A percentile compares a stretch with the other conserved stretches of the same genome.
phyloP scores from a whole-genome alignment of 2,797 vertebrate species.

The Intellagama lesueurii region DNA sequence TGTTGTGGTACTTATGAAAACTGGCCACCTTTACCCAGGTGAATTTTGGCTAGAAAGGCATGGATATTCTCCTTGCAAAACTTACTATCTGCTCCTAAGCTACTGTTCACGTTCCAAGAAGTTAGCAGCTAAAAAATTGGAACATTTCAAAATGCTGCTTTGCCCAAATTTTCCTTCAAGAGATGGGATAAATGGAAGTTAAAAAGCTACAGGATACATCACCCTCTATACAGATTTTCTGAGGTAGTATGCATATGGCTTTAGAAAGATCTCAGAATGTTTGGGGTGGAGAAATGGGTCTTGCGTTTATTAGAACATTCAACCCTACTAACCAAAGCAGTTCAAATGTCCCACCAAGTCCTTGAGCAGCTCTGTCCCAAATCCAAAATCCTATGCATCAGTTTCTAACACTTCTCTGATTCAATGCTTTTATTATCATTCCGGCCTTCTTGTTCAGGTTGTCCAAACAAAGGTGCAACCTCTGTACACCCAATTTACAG shows the following conservation, averaged over 20 bases:
- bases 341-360: not conserved
- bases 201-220: not conserved
- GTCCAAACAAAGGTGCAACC: conserved; percentile 49
- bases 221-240: not conserved
- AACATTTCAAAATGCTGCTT: not conserved
- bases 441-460: not conserved
- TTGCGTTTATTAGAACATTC: not conserved
- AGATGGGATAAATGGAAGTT: not conserved
- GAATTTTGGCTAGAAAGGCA: too few species aligned
- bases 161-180: not conserved
- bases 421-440: not conserved
- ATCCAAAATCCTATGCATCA: not conserved
- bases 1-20: too few species aligned
- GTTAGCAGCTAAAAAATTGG: not conserved
- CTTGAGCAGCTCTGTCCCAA: not conserved
- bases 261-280: not conserved
- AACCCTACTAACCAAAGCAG: too few species aligned
- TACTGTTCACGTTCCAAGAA: not conserved
- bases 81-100: not conserved
- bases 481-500: not conserved
- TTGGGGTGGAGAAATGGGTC: not conserved
- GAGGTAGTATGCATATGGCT: not conserved
- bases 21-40: too few species aligned
- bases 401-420: not conserved
- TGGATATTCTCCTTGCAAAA: too few species aligned